Base-by-base conservation (phyloP, 2,113 vertebrate species). In the Tragulus kanchil region DNA sequence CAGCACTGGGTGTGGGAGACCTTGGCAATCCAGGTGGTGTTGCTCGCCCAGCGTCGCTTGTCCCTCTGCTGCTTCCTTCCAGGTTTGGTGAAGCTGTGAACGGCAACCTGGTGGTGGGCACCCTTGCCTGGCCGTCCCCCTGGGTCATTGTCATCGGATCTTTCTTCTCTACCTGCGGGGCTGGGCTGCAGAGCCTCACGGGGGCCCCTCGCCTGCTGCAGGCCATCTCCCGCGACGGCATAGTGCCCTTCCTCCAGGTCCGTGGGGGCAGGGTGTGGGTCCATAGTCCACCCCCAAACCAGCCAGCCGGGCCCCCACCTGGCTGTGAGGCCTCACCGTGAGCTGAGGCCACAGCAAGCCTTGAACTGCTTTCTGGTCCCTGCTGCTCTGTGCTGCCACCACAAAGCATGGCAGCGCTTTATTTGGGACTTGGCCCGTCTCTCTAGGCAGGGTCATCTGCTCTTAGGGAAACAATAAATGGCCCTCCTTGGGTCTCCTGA, bases 91-190 rank as follows among this genome's bases (percentile, higher is more conserved):
- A 99, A 98, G 99, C 99, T 0, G 99, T 99, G 95, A 99, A 99
- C 0, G 99, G 99, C 86, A 99, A 99, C 97, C 97, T 99, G 98
- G 99, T 99, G 97, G 99, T 99, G 23, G 99, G 99, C 85, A 99
- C 99, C 0, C 96, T 99, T 97, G 99, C 99, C 0, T 99, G 99
- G 99, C 99, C 99, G 0, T 99, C 99, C 12, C 99, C 99, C 0
- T 99, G 99, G 99, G 99, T 99, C 95, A 99, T 99, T 23, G 99
- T 99, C 97, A 99, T 99, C 12, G 99, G 99, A 56, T 99, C 99
- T 65, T 99, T 99, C 98, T 99, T 99, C 98, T 99, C 99, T 93
- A 99, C 99, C 0, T 99, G 99, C 48, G 99, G 99, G 36, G 99
- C 99, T 0, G 99, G 99, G 13, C 99, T 99, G 71, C 99, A 99